Evolutionary conservation across 2,113 vertebrate genomes (phyloP).

Genomic region (Ciconia stormi): DNA sequence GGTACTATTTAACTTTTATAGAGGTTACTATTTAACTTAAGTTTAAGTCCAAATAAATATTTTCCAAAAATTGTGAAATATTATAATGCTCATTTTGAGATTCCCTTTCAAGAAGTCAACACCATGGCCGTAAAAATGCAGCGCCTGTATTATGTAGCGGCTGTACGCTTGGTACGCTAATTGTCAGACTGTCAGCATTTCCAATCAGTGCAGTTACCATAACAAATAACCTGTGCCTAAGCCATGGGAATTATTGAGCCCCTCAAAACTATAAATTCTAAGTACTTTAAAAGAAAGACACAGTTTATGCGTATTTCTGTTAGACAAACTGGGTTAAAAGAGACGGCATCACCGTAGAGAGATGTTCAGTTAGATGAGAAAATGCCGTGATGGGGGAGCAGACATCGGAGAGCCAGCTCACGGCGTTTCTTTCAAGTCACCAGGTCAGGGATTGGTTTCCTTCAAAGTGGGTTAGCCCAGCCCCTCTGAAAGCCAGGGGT

Average conservation of each 20-base stretch:
- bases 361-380: not conserved
- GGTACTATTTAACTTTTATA: not conserved
- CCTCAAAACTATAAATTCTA: not conserved
- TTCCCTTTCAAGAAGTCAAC: not conserved
- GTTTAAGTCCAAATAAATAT: not conserved
- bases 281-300: not conserved
- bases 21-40: too few relatives aligned
- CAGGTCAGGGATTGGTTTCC: not conserved
- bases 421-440: not conserved
- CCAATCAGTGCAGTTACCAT: not conserved
- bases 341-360: rapidly evolving
- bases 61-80: not conserved
- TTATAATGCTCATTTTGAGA: not conserved
- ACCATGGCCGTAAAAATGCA: not conserved
- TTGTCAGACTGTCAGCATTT: not conserved
- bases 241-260: not conserved
- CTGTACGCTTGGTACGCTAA: not conserved
- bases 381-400: rapidly evolving
- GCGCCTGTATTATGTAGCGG: not conserved
- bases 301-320: not conserved
- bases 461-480: not conserved
- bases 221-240: not conserved
- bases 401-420: not conserved
- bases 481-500: not conserved
- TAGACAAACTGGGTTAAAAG: not conserved